Evolutionary conservation across 2,888 invertebrate genomes (phyloP), one percentile per base, ranked within the genome.

Genomic region (Drosophila diplacantha): DNA sequence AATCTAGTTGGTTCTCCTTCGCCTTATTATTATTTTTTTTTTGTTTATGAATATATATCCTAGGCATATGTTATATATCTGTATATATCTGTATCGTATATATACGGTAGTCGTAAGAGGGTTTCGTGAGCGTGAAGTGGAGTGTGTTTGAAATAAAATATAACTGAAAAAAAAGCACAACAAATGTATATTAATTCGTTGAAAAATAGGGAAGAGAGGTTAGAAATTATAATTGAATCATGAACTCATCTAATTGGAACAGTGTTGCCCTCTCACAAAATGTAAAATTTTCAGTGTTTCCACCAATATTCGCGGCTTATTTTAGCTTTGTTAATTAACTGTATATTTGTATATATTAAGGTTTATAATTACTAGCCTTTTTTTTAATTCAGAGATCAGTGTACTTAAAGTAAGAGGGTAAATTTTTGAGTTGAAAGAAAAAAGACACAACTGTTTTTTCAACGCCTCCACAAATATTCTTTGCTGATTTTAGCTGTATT

Each of bases 41-140:
- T 11, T 35, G 43, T 51, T 60, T 63, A 56, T 37, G 32, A 50
- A 62, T 50, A 62, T 51, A 31, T 41, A 24, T 29, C 43, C 39
- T 38, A 53, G 53, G 50, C 39, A 24, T 64, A 72, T 59, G 52
- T 47, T 50, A 20, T 38, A 37, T 35, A 35, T 65, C 46, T 38
- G 41, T 43, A 47, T 69, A 66, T 62, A 63, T 41, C 41, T 46
- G 16, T 14, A n/a, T 20, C 50, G 32, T 16, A 49, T 34, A 41
- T 41, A 47, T 50, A 29, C 43, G 22, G 34, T 32, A 31, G 41
- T 38, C 54, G 38, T 73, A 74, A 63, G 43, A 61, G 49, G 62
- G 62, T 52, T 38, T 57, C 37, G 24, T 51, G 38, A 58, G 58
- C 57, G 58, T 44, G n/a, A 35, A 39, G 35, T 16, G 22, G 46